These are phyloP conservation scores for Amphiprion ocellaris DNA, from an alignment of 2,113 vertebrate species.

Conservation along the genomic window DNA sequence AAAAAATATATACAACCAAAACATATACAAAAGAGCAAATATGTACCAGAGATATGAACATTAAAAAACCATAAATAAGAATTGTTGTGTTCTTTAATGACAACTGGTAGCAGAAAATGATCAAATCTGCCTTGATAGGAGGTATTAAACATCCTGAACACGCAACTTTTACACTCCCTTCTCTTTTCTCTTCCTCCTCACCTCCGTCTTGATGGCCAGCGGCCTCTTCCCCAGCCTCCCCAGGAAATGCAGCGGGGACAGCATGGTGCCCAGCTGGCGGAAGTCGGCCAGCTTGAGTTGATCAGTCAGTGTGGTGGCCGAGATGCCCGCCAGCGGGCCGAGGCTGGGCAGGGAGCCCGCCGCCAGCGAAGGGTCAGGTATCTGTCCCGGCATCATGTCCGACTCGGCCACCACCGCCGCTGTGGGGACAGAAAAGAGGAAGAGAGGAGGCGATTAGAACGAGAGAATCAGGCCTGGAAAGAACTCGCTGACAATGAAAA, in stretches of 20 bases:
- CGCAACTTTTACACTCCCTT: slow-evolving; percentile 18
- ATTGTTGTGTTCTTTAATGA: too few species aligned
- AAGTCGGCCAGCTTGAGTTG: slow-evolving; percentile 93
- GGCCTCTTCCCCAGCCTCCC: slow-evolving; percentile 92
- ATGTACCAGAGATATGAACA: too few species aligned
- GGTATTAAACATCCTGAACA: not conserved
- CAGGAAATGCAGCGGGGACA: slow-evolving; percentile 92
- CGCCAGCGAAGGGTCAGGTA: slow-evolving; percentile 93
- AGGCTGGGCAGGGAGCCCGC: slow-evolving; percentile 93
- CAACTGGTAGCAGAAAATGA: not conserved
- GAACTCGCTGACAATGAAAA: slow-evolving; percentile 4
- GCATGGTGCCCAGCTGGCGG: slow-evolving; percentile 91
- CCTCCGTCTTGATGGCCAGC: slow-evolving; percentile 91
- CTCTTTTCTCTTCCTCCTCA: slow-evolving; percentile 73
- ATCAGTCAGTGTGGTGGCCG: slow-evolving; percentile 91
- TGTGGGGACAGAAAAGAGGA: slow-evolving; percentile 26
- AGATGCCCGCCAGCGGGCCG: slow-evolving; percentile 91
- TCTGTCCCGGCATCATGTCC: slow-evolving; percentile 99
- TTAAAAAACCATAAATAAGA: too few species aligned
- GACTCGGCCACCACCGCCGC: slow-evolving; percentile 74
- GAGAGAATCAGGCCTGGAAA: not conserved
- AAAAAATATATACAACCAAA: too few species aligned
- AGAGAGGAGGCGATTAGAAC: slow-evolving; percentile 14
- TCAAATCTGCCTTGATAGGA: slow-evolving; percentile 1
- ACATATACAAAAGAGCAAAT: too few species aligned